Evolutionary conservation across 2,888 invertebrate genomes (phyloP).

Genomic region (Zeuzera pyrina): DNA sequence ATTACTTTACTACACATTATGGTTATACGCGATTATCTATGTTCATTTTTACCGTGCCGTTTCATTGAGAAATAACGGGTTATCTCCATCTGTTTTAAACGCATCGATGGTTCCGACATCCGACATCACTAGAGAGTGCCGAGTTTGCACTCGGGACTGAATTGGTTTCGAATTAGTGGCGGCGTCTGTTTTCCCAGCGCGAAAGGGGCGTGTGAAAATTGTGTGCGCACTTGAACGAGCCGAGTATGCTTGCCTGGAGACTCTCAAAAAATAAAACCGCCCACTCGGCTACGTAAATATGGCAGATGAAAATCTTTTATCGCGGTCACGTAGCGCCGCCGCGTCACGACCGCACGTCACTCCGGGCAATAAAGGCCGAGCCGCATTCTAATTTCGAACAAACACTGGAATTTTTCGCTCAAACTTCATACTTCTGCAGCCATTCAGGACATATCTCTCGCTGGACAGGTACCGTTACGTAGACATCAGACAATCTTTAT

Average conservation of each 20-base stretch:
- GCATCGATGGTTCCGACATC: conserved; percentile 39
- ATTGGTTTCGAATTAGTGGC: conserved; percentile 14
- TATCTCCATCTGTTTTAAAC: conserved; percentile 29
- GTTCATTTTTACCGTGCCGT: conserved; percentile 38
- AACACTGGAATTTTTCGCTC: conserved; percentile 60
- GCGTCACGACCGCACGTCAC: conserved; percentile 70
- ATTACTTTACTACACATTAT: conserved; percentile 51
- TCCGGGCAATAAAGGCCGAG: conserved; percentile 60
- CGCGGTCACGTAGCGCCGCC: conserved; percentile 68
- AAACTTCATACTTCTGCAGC: conserved; percentile 33
- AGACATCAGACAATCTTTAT: conserved; percentile 49
- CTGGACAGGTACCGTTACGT: conserved; percentile 38
- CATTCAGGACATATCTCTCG: conserved; percentile 36
- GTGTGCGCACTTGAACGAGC: conserved; percentile 33
- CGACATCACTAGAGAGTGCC: conserved; percentile 31
- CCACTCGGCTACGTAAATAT: conserved; percentile 71
- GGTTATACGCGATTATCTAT: conserved; percentile 47
- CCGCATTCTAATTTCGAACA: conserved; percentile 68
- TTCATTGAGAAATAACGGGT: conserved; percentile 35
- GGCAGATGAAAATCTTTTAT: conserved; percentile 73
- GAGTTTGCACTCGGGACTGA: conserved; percentile 24
- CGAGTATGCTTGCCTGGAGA: conserved; percentile 44
- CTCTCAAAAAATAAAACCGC: conserved; percentile 69
- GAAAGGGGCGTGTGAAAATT: conserved; percentile 61
- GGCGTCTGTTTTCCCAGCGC: conserved; percentile 42